Base-by-base conservation (phyloP, 2,797 vertebrate genomes). In the Falco peregrinus region DNA sequence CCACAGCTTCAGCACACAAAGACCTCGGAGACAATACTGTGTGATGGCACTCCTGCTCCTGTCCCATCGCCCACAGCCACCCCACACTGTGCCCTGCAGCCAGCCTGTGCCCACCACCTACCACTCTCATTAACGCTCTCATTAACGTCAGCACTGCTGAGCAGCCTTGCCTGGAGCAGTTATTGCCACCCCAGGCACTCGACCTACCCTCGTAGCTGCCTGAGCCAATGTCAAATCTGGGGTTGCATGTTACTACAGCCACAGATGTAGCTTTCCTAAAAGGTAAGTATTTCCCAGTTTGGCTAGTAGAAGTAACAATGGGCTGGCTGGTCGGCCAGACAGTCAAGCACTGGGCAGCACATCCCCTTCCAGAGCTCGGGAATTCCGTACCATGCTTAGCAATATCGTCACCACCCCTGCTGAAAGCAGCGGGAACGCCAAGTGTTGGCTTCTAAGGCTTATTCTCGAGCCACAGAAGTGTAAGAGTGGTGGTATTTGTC, bases 11-110 rank as follows among this genome's bases (percentile, higher is more conserved):
- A 1, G 19, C 67, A 39, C 33, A 56, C 43, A 64, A 56, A 77
- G 18, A 21, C n/a, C 35, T 14, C 26, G 0, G 5, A 9, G 17
- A 39, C 37, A 65, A 35, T 8, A 25, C 13, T 1, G 0, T 1
- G 2, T 6, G 20, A 68, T 1, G 0, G 6, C 41, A 47, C 22
- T 80, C 48, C 53, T 48, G 48, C 61, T 80, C 41, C 73, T 70
- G 67, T 11, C 54, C 24, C 3, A 2, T 11, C 4, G 0, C 14
- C 39, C 68, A 26, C 0, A 1, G 67, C 41, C 50, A 21, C 24
- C 11, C 28, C 10, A 13, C 16, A 10, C 28, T 4, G 1, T 3
- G 37, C 8, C 24, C 48, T 47, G 54, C 73, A 31, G 6, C 73
- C 61, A 59, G n/a, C 16, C 22, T 8, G 8, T 1, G 8, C 8